Evolutionary conservation across 2,113 vertebrate species (phyloP).

Genomic region (Heterocephalus glaber): DNA sequence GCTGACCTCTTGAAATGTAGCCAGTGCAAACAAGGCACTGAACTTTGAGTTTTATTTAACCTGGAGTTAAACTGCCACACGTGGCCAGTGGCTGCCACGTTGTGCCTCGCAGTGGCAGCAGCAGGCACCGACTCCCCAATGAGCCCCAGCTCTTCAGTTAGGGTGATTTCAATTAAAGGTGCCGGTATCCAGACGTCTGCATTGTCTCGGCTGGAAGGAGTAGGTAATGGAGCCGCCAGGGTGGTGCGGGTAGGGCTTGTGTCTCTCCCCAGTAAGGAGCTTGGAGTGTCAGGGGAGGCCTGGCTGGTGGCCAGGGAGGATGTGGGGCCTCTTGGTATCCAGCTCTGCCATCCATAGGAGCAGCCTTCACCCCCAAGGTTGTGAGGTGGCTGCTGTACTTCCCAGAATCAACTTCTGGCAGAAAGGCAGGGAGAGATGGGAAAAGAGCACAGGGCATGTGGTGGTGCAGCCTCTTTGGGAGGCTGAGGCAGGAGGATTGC

Average conservation of each 20-base stretch:
- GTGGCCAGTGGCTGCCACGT: neutral
- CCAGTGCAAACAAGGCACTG: neutral
- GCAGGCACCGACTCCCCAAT: neutral
- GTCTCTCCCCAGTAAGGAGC: neutral
- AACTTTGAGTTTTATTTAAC: neutral
- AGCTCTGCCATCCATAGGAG: neutral
- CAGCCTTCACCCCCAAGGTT: neutral
- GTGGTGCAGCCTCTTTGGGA: neutral
- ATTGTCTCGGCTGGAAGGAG: neutral
- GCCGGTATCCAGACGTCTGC: neutral
- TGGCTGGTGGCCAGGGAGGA: neutral
- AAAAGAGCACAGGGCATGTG: neutral
- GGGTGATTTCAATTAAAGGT: neutral
- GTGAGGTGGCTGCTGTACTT: neutral
- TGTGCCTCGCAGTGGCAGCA: neutral
- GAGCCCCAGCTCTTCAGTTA: neutral
- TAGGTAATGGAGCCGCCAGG: neutral
- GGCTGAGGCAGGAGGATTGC: neutral
- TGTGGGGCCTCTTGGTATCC: neutral
- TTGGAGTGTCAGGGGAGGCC: neutral
- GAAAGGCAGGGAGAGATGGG: neutral
- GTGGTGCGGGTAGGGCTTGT: neutral
- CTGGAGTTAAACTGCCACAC: neutral
- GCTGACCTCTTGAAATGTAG: neutral
- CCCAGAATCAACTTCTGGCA: neutral